Percentiles rank a stretch among this genome's conserved stretches.
Conservation (phyloP, 1,140 invertebrate species). For the Venustaconcha ellipsiformis region DNA sequence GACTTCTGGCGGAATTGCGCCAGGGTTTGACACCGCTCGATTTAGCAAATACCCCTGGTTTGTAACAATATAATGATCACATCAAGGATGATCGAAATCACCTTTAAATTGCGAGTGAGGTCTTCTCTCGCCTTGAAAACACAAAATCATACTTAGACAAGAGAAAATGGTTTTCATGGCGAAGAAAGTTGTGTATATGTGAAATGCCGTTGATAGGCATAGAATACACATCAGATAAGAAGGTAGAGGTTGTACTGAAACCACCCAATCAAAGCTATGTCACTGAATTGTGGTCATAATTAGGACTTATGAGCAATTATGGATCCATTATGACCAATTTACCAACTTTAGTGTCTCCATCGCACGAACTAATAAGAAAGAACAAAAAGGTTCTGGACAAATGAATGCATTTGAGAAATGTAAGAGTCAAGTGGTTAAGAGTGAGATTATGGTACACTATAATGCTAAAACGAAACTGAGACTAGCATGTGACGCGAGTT, state of each 20-base stretch:
- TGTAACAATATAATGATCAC: constrained; percentile 20
- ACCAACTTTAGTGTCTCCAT: constrained; percentile 14
- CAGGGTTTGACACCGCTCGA: no score
- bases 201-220: constrained; percentile 29
- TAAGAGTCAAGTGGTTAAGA: constrained; percentile 30
- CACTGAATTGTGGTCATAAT: constrained; percentile 26
- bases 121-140: constrained; percentile 8
- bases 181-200: constrained; percentile 2
- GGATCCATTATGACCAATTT: constrained; percentile 34
- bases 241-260: constrained; percentile 28
- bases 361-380: constrained; percentile 32
- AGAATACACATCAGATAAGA: constrained; percentile 29
- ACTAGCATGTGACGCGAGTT: constrained; percentile 71
- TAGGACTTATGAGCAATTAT: constrained; percentile 40
- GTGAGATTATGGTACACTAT: constrained; percentile 25
- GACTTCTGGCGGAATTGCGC: no score
- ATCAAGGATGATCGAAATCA: background rate
- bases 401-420: constrained; percentile 14
- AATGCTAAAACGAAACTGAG: constrained; percentile 10
- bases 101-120: constrained; percentile 2
- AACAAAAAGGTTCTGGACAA: constrained; percentile 26
- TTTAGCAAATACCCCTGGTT: no score
- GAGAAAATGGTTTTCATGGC: constrained; percentile 12
- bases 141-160: constrained; percentile 2
- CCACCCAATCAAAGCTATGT: constrained; percentile 10